Conservation (phyloP, 2,797 vertebrate genomes). For the Kryptolebias ocellatus region DNA sequence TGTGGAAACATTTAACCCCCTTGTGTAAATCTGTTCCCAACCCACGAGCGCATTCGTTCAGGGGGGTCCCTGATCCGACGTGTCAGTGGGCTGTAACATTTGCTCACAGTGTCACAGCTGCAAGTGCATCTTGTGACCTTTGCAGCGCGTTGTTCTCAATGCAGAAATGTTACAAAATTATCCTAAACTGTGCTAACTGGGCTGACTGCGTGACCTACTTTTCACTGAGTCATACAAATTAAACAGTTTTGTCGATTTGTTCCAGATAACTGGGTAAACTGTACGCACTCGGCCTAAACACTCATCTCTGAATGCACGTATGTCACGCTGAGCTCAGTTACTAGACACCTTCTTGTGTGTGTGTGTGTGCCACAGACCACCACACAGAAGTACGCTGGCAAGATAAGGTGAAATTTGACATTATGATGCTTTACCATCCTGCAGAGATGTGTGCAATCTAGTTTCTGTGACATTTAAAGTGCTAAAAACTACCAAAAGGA, state of each 20-base stretch:
- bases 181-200: background rate
- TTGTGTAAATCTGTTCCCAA: slow-evolving; percentile 29
- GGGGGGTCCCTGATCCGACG: slow-evolving; percentile 17
- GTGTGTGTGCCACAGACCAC: background rate
- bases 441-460: background rate
- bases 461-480: slow-evolving; percentile 48
- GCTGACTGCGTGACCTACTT: background rate
- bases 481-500: slow-evolving; percentile 10
- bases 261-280: background rate
- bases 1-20: slow-evolving; percentile 59
- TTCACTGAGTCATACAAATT: background rate
- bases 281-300: background rate
- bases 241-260: background rate
- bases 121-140: slow-evolving; percentile 42
- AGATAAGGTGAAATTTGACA: background rate
- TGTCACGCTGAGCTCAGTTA: background rate
- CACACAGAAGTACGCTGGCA: background rate
- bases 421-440: background rate
- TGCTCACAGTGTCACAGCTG: slow-evolving; percentile 6
- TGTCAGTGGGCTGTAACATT: slow-evolving; percentile 16
- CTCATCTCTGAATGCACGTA: background rate
- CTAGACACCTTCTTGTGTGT: background rate
- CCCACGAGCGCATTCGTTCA: slow-evolving; percentile 24
- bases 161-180: slow-evolving; percentile 1
- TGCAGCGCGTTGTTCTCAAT: slow-evolving; percentile 8